Base-by-base conservation (phyloP, 2,797 vertebrate genomes). In the Heterohyrax brucei region DNA sequence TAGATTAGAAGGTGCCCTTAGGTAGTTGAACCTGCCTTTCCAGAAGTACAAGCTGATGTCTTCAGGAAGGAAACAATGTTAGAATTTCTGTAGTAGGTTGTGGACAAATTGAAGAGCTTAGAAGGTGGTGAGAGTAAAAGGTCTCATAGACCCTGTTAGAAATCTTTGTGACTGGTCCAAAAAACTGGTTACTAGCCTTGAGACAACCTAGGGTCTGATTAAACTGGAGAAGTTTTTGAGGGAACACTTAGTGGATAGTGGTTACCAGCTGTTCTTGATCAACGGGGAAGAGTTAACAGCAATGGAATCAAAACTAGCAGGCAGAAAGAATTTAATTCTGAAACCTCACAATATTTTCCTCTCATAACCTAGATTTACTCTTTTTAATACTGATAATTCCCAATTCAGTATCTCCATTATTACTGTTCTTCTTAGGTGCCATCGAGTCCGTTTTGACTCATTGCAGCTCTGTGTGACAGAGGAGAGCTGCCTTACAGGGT, bases 181-280 rank as follows among this genome's bases (percentile, higher is more conserved):
- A 85, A 85, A 79, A 64, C n/a, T 19, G 44, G 48, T 87, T 30
- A 30, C 22, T 61, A 61, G 12, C 64, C n/a, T 90, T 44, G 78
- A 94, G 79, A 89, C 82, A 62, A 61, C 59, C 30, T 83, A 78
- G 14, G 24, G 39, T 48, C 30, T 77, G 79, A 85, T 72, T 94
- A 94, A 48, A 83, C n/a, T 76, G 39, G 44, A 70, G 53, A 84
- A 84, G 64, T 85, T 48, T 48, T 26, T 73, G 26, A 90, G n/a
- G 5, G 39, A 50, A 61, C n/a, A 72, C 79, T 79, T 84, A 44
- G 9, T 79, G 44, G 89, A 44, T 78, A 73, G 26, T 68, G 73
- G 53, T 73, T 70, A 53, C n/a, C 81, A 89, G n/a, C 62, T 59
- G 10, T 70, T 81, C 50, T 59, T 72, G 30, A 33, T 48, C 50